Conservation (phyloP, 2,113 vertebrate species). For the Alouatta palliata region DNA sequence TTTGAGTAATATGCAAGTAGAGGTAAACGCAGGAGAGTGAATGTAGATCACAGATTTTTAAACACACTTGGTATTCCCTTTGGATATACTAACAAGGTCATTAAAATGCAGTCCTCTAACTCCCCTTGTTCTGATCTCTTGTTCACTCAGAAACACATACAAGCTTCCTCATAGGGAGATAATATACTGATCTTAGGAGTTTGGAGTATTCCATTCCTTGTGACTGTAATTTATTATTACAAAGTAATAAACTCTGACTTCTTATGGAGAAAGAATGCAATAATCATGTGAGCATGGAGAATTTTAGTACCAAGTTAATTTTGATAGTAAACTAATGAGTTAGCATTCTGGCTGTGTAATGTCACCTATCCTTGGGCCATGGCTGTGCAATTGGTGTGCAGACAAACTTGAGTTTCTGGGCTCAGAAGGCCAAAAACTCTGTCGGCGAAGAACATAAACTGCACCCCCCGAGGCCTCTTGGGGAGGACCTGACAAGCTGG, state of each 20-base stretch:
- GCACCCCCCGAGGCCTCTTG: background rate
- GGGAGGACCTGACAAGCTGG: background rate
- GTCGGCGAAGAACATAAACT: background rate
- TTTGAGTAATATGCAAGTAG: background rate
- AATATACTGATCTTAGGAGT: background rate
- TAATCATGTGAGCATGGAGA: background rate
- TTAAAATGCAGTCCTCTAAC: background rate
- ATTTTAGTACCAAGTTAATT: slow-evolving; percentile 19
- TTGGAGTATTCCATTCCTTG: background rate
- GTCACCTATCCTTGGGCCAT: background rate
- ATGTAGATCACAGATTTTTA: background rate
- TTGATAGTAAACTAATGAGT: background rate
- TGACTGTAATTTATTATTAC: background rate
- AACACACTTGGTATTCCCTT: background rate
- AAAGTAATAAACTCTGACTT: background rate
- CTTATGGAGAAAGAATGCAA: background rate
- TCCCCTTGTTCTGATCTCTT: background rate
- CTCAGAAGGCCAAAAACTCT: background rate
- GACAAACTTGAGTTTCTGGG: background rate
- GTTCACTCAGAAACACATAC: background rate
- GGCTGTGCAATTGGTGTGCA: background rate
- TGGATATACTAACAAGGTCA: background rate
- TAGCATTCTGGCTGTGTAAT: background rate
- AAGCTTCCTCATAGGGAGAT: background rate
- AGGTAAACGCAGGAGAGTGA: background rate